These are phyloP conservation scores for Perodicticus potto DNA, from an alignment of 2,797 vertebrate genomes.

Conservation along the genomic window DNA sequence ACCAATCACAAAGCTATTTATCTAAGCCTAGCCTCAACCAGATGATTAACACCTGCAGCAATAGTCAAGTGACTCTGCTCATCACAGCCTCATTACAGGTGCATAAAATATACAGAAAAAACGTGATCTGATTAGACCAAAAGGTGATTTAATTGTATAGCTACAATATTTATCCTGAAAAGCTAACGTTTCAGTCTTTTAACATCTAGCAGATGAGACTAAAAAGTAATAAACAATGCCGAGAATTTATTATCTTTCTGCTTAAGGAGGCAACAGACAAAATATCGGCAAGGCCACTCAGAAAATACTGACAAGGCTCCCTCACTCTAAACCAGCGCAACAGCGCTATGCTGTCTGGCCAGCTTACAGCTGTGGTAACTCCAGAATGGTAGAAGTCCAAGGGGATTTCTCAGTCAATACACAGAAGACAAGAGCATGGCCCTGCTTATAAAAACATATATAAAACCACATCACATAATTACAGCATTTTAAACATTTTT, in stretches of 20 bases:
- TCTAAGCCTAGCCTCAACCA: not conserved
- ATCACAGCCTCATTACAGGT: not conserved
- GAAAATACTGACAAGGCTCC: not conserved
- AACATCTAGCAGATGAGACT: not conserved
- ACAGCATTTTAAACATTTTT: slow-evolving; percentile 46
- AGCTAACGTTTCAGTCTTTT: slow-evolving; percentile 41
- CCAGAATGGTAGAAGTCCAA: not conserved
- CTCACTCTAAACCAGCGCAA: slow-evolving; percentile 15
- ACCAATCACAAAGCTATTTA: slow-evolving; percentile 10
- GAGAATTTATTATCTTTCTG: slow-evolving; percentile 35
- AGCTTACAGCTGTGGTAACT: not conserved
- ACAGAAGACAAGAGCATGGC: not conserved
- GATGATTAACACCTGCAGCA: not conserved
- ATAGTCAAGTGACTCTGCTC: not conserved
- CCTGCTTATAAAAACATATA: not conserved
- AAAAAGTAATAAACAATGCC: not conserved
- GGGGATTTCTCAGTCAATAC: not conserved
- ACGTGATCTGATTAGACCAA: slow-evolving; percentile 26
- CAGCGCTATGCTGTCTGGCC: not conserved
- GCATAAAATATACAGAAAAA: slow-evolving; percentile 17
- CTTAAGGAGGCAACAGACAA: slow-evolving; percentile 41
- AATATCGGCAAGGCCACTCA: not conserved
- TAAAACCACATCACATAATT: not conserved
- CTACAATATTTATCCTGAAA: slow-evolving; percentile 25
- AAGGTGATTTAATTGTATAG: slow-evolving; percentile 20